Percentiles rank a stretch among this genome's conserved stretches.
Evolutionary conservation across 2,113 vertebrate genomes (phyloP).

Genomic region (Penelope pileata): DNA sequence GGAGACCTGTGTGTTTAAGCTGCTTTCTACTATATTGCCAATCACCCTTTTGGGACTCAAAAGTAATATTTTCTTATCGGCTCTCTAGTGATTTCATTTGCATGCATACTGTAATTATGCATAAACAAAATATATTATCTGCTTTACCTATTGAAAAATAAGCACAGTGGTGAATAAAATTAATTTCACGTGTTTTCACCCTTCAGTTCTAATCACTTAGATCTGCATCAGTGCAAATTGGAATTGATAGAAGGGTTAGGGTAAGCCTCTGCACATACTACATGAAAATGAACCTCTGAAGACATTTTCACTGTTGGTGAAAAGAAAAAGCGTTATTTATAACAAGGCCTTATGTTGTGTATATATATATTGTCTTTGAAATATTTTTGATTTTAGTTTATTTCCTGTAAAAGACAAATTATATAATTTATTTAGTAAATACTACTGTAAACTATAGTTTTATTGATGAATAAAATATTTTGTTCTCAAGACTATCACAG

Average conservation of each 20-base stretch:
- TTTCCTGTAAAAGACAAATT: constrained; percentile 84
- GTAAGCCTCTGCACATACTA: constrained; percentile 62
- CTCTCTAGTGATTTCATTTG: constrained; percentile 62
- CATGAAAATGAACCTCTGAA: constrained; percentile 74
- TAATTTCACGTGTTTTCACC: constrained; percentile 46
- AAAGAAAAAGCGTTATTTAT: constrained; percentile 78
- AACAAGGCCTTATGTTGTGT: constrained; percentile 82
- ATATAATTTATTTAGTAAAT: constrained; percentile 94
- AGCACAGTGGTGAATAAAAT: constrained; percentile 71
- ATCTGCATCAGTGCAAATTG: constrained; percentile 42
- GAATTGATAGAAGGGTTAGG: constrained; percentile 53
- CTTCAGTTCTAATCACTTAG: constrained; percentile 60
- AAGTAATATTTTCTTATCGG: constrained; percentile 71
- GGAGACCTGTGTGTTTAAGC: constrained; percentile 66
- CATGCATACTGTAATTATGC: constrained; percentile 71
- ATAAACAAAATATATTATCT: constrained; percentile 61
- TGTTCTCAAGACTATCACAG: constrained; percentile 78
- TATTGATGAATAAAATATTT: constrained; percentile 87
- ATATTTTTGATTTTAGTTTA: constrained; percentile 85
- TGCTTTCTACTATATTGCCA: constrained; percentile 66
- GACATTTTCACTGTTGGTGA: constrained; percentile 76
- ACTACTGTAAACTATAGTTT: constrained; percentile 87
- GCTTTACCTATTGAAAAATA: constrained; percentile 67
- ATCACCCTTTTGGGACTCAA: constrained; percentile 62
- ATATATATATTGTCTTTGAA: constrained; percentile 84